Evolutionary conservation across 64 coral and sea anemone species (phyloP).

Genomic region (Hydrozoanthus tunicans): DNA sequence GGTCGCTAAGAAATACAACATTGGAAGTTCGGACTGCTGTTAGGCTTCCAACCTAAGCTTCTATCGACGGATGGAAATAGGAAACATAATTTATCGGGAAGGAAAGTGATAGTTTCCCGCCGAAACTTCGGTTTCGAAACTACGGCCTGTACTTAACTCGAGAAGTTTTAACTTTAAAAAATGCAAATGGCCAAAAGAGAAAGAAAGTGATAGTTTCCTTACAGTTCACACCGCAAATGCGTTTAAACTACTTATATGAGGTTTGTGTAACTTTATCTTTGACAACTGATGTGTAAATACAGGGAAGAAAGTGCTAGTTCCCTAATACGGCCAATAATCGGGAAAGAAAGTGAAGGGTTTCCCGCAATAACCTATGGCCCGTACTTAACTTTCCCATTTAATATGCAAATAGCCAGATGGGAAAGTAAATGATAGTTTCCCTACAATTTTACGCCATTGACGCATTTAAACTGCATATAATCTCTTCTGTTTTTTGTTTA

Average conservation of each 20-base stretch:
- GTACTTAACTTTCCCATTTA: no score
- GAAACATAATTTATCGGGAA: neutral
- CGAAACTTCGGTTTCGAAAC: slow-evolving; percentile 1
- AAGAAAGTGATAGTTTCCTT: neutral
- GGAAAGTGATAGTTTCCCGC: slow-evolving; percentile 1
- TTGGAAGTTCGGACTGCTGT: neutral
- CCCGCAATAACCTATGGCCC: no score
- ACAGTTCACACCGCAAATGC: neutral
- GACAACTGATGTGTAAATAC: neutral
- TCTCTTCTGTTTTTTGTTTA: neutral
- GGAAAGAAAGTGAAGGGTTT: no score
- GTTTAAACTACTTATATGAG: neutral
- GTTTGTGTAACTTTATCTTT: neutral
- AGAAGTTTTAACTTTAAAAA: neutral
- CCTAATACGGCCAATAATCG: no score
- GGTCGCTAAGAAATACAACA: neutral
- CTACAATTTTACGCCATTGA: no score
- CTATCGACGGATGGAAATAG: neutral
- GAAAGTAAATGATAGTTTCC: no score
- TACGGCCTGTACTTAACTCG: slow-evolving; percentile 13
- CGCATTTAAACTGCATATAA: neutral
- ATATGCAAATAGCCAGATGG: no score
- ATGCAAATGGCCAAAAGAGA: neutral
- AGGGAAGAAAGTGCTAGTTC: no score
- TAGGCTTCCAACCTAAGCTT: neutral